A percentile compares a stretch with the other conserved stretches of the same genome.
phyloP scores from a whole-genome alignment of 2,888 invertebrate genomes.

The Troides oblongomaculatus region DNA sequence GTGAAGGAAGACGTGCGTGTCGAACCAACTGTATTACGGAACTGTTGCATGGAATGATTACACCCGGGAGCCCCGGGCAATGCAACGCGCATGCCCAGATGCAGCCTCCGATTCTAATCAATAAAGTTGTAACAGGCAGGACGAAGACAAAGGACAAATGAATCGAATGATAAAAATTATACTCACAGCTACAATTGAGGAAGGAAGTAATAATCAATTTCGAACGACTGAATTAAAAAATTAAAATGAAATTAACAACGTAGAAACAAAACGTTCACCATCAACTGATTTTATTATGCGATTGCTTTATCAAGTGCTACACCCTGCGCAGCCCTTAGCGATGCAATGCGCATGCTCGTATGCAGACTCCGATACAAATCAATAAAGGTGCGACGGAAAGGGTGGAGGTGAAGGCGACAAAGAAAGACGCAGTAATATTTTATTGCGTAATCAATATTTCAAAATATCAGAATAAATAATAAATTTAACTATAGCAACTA shows the following conservation, averaged over 20 bases:
- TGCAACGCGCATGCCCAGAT: slow-evolving; percentile 30
- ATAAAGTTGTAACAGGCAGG: not conserved
- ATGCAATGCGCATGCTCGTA: slow-evolving; percentile 32
- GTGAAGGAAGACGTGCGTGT: not conserved
- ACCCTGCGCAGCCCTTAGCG: slow-evolving; percentile 4
- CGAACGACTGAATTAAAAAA: no score
- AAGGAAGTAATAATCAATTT: no score
- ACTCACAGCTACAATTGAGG: no score
- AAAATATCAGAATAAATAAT: no score
- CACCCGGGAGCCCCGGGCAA: no score
- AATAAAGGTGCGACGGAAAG: not conserved
- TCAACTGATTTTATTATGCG: not conserved
- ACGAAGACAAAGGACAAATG: no score
- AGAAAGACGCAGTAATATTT: not conserved
- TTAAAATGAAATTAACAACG: no score
- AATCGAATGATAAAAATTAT: no score
- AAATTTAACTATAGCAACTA: no score
- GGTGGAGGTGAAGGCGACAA: not conserved
- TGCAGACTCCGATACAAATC: slow-evolving; percentile 24
- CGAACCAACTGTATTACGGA: not conserved
- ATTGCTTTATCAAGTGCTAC: not conserved
- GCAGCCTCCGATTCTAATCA: slow-evolving; percentile 21
- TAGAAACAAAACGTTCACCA: no score
- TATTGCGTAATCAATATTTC: not conserved
- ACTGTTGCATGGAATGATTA: no score